Evolutionary conservation across 2,797 vertebrate species (phyloP).

Genomic region (Tachyglossus aculeatus): DNA sequence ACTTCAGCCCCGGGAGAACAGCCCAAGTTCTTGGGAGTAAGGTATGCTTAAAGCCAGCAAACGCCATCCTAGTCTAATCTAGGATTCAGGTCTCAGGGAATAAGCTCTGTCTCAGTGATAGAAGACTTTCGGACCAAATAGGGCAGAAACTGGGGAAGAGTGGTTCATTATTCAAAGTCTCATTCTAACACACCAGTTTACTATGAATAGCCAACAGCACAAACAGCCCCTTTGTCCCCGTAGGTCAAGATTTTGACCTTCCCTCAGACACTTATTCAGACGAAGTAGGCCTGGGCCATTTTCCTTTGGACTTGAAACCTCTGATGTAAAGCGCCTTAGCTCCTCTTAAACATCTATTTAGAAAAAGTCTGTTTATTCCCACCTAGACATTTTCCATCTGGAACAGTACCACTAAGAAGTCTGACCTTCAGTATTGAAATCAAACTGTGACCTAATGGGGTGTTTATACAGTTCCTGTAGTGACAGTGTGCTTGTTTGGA

Average conservation of each 20-base stretch:
- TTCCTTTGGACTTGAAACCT: background rate
- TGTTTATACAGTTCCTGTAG: too few relatives aligned
- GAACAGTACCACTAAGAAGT: background rate
- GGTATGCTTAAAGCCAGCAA: constrained; percentile 70
- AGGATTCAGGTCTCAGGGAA: background rate
- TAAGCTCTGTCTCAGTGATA: too few relatives aligned
- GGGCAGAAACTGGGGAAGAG: background rate
- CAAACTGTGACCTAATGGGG: background rate
- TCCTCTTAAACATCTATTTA: background rate
- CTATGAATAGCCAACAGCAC: too few relatives aligned
- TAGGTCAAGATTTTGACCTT: too few relatives aligned
- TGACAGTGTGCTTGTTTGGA: too few relatives aligned
- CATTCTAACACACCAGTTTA: too few relatives aligned
- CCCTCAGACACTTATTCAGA: too few relatives aligned
- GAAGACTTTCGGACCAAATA: too few relatives aligned
- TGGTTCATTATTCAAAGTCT: too few relatives aligned
- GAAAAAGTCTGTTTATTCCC: constrained; percentile 8
- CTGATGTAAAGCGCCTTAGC: too few relatives aligned
- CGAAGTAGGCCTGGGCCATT: too few relatives aligned
- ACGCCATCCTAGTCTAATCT: background rate
- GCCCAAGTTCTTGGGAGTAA: constrained; percentile 95
- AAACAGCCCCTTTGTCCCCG: too few relatives aligned
- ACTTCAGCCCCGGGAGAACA: constrained; percentile 96
- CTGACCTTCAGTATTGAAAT: background rate
- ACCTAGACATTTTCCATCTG: background rate